These are phyloP conservation scores for Tipula lateralis DNA, from an alignment of 2,888 invertebrate genomes.

Conservation along the genomic window DNA sequence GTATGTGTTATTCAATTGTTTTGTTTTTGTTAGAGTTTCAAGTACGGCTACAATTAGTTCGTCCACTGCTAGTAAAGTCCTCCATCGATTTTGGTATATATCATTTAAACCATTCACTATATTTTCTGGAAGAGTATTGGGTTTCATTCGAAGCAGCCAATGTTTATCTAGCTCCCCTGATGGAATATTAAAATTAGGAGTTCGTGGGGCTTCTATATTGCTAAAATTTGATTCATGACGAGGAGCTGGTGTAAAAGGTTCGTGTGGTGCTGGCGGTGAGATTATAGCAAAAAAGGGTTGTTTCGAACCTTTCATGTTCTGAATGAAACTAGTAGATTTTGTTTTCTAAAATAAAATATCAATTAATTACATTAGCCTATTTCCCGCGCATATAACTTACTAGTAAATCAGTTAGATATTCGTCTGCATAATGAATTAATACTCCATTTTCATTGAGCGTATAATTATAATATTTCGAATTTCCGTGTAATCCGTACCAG, in stretches of 20 bases:
- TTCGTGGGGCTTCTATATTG: conserved; percentile 58
- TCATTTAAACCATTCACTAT: conserved; percentile 61
- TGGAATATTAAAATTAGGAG: conserved; percentile 62
- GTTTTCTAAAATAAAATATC: conserved; percentile 49
- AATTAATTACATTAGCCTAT: not conserved
- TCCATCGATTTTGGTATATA: conserved; percentile 69
- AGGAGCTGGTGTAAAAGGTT: conserved; percentile 76
- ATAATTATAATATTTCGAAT: conserved; percentile 90
- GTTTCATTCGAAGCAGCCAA: conserved; percentile 72
- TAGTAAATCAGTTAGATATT: conserved; percentile 82
- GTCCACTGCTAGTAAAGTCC: conserved; percentile 79
- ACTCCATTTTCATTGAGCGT: conserved; percentile 76
- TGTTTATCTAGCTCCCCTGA: conserved; percentile 61
- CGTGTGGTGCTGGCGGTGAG: conserved; percentile 84
- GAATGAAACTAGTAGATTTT: conserved; percentile 50
- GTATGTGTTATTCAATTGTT: conserved; percentile 66
- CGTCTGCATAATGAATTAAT: conserved; percentile 57
- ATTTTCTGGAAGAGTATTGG: conserved; percentile 57
- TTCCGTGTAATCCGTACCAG: conserved; percentile 85
- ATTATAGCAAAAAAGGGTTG: conserved; percentile 76
- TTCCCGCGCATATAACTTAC: too few relatives aligned
- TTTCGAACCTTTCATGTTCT: conserved; percentile 31
- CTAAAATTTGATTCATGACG: conserved; percentile 62
- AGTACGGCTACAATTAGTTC: conserved; percentile 60
- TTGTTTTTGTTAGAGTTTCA: conserved; percentile 29